Percentiles rank a stretch among this genome's conserved stretches.
phyloP scores from a whole-genome alignment of 2,888 invertebrate species.

The Standfussiana lucernea region DNA sequence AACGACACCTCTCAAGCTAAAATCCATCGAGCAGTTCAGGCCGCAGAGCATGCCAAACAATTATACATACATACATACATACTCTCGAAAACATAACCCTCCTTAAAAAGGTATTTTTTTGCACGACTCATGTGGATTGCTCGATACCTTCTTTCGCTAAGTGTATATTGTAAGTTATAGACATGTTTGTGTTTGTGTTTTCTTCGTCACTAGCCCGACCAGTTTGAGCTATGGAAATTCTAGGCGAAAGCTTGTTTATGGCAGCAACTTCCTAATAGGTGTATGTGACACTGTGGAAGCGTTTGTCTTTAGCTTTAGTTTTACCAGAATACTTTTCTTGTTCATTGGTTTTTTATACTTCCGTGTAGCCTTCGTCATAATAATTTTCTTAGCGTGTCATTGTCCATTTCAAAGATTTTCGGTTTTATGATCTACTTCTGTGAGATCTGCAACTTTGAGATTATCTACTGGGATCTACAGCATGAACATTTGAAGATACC shows the following conservation, averaged over 20 bases:
- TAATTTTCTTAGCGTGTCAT: background rate
- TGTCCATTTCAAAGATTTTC: background rate
- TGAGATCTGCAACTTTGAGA: too few species aligned
- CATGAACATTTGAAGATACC: too few species aligned
- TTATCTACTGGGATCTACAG: too few species aligned
- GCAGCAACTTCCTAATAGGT: background rate
- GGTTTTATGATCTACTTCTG: background rate
- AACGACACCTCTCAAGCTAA: too few species aligned
- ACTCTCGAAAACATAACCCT: too few species aligned
- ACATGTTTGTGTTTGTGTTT: constrained; percentile 23
- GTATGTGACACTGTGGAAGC: background rate
- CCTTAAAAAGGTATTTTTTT: too few species aligned
- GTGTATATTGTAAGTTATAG: background rate
- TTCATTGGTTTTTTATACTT: background rate
- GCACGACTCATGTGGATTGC: too few species aligned
- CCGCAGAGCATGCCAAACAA: too few species aligned
- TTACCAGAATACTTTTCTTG: background rate
- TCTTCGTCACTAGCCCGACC: constrained; percentile 14
- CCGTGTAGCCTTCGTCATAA: background rate
- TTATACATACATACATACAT: too few species aligned
- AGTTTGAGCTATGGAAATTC: constrained; percentile 23
- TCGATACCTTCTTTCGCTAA: too few species aligned
- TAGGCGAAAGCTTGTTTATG: constrained; percentile 27
- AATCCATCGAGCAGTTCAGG: too few species aligned
- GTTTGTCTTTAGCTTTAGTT: background rate